phyloP scores from a whole-genome alignment of 2,113 vertebrate genomes.

The Emydocephalus ijimae region DNA sequence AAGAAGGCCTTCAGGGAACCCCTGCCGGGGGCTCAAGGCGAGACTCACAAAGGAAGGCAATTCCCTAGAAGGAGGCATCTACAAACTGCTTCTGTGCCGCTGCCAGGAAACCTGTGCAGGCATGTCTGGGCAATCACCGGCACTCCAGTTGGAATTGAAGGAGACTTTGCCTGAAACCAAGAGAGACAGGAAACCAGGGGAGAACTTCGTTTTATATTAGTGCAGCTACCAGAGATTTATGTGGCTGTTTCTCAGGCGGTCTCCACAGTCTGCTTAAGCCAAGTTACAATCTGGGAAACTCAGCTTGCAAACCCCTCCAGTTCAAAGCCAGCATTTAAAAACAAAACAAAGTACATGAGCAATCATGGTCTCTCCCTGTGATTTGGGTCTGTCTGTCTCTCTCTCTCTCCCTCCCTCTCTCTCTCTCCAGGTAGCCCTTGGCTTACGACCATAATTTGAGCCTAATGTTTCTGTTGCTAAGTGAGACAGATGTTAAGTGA shows the following conservation, averaged over 20 bases:
- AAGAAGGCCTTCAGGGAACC: background rate
- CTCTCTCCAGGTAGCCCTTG: too few species aligned
- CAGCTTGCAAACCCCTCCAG: background rate
- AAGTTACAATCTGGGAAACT: background rate
- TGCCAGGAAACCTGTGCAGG: background rate
- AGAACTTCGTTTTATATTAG: background rate
- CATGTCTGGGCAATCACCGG: background rate
- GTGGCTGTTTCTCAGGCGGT: background rate
- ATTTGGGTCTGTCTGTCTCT: too few species aligned
- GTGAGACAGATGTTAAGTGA: background rate
- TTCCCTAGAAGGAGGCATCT: background rate
- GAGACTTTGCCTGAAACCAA: background rate
- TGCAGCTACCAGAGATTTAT: background rate
- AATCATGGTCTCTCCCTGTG: background rate
- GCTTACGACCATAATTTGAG: background rate
- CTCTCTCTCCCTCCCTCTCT: too few species aligned
- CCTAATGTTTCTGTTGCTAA: background rate
- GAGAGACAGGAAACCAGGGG: background rate
- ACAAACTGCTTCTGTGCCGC: background rate
- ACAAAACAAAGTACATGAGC: too few species aligned
- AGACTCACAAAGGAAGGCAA: background rate
- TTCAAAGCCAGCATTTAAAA: background rate
- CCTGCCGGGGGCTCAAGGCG: accelerated
- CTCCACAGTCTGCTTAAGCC: background rate
- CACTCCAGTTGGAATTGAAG: background rate